Percentiles rank a stretch among this genome's conserved stretches.
Evolutionary conservation across 2,888 invertebrate species (phyloP).

Genomic region (Idaea aversata): DNA sequence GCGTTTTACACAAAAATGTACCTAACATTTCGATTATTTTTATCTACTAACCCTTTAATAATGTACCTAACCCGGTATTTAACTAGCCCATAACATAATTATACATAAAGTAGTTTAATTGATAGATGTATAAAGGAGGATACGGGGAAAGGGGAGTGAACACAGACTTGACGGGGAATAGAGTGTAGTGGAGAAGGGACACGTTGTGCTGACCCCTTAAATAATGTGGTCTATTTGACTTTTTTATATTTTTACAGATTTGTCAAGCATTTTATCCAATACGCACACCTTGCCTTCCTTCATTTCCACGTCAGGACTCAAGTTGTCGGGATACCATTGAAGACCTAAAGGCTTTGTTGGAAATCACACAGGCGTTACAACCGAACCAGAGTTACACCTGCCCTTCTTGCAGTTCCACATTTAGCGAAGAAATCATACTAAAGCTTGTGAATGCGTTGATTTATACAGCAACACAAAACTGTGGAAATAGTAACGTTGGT

Average conservation of each 20-base stretch:
- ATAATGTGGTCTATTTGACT: neutral
- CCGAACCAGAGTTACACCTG: conserved; percentile 19
- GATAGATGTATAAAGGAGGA: no score
- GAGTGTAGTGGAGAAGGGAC: no score
- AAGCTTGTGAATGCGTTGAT: conserved; percentile 62
- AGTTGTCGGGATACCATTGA: conserved; percentile 35
- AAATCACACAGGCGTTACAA: conserved; percentile 31
- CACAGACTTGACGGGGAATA: no score
- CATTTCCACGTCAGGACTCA: conserved; percentile 27
- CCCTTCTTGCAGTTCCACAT: conserved; percentile 18
- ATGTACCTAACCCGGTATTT: no score
- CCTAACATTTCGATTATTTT: no score
- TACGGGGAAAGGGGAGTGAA: no score
- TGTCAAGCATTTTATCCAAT: conserved; percentile 36
- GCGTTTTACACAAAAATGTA: no score
- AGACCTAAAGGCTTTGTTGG: conserved; percentile 36
- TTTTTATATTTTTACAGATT: conserved; percentile 33
- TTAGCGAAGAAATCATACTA: conserved; percentile 56
- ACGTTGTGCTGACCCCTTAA: neutral
- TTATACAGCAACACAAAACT: conserved; percentile 47
- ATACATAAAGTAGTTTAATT: no score
- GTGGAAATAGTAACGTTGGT: conserved; percentile 25
- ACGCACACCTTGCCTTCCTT: conserved; percentile 14
- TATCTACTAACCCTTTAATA: no score
- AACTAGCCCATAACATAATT: no score